phyloP scores from a whole-genome alignment of 2,113 vertebrate genomes.

The Campylorhamphus procurvoides region DNA sequence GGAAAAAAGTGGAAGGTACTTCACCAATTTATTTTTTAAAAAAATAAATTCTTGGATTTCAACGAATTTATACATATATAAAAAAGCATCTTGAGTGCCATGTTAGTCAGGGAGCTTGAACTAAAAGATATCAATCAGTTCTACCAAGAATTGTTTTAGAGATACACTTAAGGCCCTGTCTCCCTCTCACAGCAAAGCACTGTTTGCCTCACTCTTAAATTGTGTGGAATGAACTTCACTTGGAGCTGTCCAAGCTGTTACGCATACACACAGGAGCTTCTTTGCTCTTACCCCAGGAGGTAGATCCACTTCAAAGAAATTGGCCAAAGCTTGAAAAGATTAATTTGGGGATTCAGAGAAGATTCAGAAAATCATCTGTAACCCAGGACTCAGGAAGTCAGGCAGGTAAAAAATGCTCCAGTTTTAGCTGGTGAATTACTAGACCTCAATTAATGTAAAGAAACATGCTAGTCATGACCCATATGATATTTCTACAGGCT shows the following conservation, averaged over 20 bases:
- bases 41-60: background rate
- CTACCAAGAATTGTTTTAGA: background rate
- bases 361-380: background rate
- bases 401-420: background rate
- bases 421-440: background rate
- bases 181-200: background rate
- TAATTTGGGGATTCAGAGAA: background rate
- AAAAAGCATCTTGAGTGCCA: background rate
- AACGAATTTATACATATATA: background rate
- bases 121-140: background rate
- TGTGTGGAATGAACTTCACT: rapidly evolving
- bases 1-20: background rate
- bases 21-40: background rate
- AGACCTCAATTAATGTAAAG: too few species aligned
- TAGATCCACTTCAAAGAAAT: background rate
- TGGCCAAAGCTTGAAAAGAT: background rate
- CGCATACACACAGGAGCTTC: background rate
- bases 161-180: background rate
- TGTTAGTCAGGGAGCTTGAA: background rate
- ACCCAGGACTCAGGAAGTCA: rapidly evolving
- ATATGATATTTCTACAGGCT: background rate
- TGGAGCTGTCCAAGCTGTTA: background rate
- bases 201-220: background rate
- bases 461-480: background rate
- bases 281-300: background rate